Percentiles rank a stretch among this genome's conserved stretches.
Evolutionary conservation across 1,140 invertebrate species (phyloP).

Genomic region (Eriosoma lanigerum): DNA sequence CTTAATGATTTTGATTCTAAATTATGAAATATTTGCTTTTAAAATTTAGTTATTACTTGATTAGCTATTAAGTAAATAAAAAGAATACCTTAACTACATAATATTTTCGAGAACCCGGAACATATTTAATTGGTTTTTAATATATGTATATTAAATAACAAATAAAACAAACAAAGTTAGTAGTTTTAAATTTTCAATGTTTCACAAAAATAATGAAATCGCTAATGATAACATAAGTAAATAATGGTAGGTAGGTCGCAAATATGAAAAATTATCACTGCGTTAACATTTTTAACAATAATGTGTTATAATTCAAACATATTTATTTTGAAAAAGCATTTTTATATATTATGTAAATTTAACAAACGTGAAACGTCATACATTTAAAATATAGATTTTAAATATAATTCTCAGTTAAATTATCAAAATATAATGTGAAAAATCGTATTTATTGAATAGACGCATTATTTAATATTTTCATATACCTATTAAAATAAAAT

Average conservation of each 20-base stretch:
- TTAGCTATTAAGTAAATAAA: neutral
- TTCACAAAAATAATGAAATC: slow-evolving; percentile 16
- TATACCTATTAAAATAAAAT: no score
- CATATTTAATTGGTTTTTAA: slow-evolving; percentile 33
- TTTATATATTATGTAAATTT: neutral
- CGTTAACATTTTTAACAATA: slow-evolving; percentile 11
- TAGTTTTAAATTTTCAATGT: neutral
- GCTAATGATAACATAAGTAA: neutral
- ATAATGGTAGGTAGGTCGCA: no score
- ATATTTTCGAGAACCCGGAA: slow-evolving; percentile 11
- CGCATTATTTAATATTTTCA: no score
- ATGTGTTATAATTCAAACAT: neutral
- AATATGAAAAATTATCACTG: neutral
- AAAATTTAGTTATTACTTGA: neutral
- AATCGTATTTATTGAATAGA: no score
- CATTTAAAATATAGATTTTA: no score
- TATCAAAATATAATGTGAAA: no score
- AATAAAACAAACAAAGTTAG: neutral
- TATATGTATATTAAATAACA: neutral
- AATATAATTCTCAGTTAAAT: no score
- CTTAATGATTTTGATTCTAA: neutral
- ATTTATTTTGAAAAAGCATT: neutral
- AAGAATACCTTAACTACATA: neutral
- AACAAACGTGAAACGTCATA: no score
- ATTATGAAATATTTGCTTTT: neutral